Evolutionary conservation across 2,797 vertebrate species (phyloP).

Genomic region (Lacerta viridis): DNA sequence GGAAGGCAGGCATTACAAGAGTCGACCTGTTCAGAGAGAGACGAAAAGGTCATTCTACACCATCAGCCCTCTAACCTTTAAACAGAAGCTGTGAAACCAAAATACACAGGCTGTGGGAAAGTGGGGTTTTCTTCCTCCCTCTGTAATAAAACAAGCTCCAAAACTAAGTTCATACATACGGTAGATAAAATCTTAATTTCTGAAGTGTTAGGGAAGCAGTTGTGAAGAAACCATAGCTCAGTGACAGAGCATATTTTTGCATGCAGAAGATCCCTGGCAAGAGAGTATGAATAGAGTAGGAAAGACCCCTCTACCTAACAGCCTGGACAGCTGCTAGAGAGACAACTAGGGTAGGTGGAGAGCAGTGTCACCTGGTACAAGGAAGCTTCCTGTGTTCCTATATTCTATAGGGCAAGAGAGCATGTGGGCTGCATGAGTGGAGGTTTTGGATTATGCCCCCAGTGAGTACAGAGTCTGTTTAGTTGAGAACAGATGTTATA

Average conservation of each 20-base stretch:
- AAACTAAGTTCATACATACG: background rate
- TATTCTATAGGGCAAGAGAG: background rate
- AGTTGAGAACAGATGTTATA: background rate
- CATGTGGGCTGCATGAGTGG: background rate
- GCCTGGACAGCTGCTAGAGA: background rate
- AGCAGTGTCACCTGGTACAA: background rate
- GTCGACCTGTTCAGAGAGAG: conserved; percentile 43
- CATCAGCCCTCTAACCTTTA: background rate
- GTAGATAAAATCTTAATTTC: background rate
- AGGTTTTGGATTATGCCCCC: background rate
- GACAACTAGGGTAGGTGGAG: too few species aligned
- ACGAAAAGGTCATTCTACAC: background rate
- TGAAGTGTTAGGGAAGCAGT: background rate
- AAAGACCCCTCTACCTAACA: background rate
- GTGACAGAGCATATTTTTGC: background rate
- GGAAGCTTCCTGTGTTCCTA: background rate
- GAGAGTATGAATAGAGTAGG: background rate
- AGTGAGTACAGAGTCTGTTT: background rate
- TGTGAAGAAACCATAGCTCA: background rate
- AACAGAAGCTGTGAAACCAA: background rate
- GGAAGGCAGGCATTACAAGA: background rate
- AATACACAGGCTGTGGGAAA: background rate
- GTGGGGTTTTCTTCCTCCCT: background rate
- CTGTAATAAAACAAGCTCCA: background rate
- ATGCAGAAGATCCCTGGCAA: background rate